These are phyloP conservation scores for Neelides sp. DNA, from an alignment of 1,140 invertebrate genomes.

Conservation along the genomic window DNA sequence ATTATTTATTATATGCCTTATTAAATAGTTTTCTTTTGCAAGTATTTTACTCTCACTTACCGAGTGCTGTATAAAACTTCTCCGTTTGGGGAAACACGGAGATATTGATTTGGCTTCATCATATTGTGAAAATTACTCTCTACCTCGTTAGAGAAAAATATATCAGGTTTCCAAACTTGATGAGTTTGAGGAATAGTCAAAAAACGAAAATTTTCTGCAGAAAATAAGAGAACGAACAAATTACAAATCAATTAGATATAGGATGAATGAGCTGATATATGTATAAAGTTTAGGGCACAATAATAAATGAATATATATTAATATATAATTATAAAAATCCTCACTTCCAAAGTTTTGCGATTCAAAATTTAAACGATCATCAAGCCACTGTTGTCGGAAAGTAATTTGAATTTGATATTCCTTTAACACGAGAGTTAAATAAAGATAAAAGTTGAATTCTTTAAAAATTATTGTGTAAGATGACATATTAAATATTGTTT, in stretches of 20 bases:
- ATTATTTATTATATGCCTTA: too few relatives aligned
- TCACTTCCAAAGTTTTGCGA: too few relatives aligned
- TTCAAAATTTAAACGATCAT: constrained; percentile 78
- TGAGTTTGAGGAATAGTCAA: constrained; percentile 79
- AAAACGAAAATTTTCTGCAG: constrained; percentile 67
- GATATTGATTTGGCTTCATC: constrained; percentile 93
- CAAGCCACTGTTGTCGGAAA: constrained; percentile 90
- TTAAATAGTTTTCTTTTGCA: too few relatives aligned
- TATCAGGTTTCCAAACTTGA: constrained; percentile 81
- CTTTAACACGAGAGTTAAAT: constrained; percentile 43
- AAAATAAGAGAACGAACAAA: constrained; percentile 16
- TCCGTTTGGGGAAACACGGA: constrained; percentile 87
- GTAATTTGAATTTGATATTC: constrained; percentile 92
- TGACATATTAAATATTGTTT: too few relatives aligned
- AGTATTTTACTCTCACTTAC: too few relatives aligned
- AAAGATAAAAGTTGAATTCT: too few relatives aligned
- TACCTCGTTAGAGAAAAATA: constrained; percentile 96
- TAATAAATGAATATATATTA: too few relatives aligned
- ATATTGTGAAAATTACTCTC: constrained; percentile 94
- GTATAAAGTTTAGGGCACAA: too few relatives aligned
- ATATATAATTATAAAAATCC: too few relatives aligned
- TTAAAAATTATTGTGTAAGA: too few relatives aligned
- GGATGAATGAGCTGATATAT: too few relatives aligned
- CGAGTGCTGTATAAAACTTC: constrained; percentile 91
- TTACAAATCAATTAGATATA: too few relatives aligned